Conservation (phyloP, 2,113 vertebrate species). For the Psettodes erumei region DNA sequence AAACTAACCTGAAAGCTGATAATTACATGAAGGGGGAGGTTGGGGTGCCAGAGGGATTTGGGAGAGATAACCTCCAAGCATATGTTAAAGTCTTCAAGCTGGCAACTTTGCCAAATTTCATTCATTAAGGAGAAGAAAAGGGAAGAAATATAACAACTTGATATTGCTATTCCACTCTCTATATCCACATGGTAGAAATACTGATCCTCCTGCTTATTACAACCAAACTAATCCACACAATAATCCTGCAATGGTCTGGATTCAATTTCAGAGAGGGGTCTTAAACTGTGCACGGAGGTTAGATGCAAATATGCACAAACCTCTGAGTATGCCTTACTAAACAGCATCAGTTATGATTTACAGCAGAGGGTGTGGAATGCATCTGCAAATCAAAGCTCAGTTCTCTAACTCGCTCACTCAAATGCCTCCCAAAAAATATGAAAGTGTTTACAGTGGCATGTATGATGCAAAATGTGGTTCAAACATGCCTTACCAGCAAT, state of each 20-base stretch:
- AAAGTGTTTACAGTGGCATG: not conserved
- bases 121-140: constrained; percentile 6
- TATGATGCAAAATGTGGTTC: not conserved
- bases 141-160: too few relatives aligned
- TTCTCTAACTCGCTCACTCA: not conserved
- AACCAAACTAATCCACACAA: constrained; percentile 51
- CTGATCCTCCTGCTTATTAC: constrained; percentile 28
- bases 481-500: not conserved
- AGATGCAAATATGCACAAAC: constrained; percentile 20
- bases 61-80: not conserved
- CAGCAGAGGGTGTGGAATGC: constrained; percentile 12
- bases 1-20: not conserved
- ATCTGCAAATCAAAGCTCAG: not conserved
- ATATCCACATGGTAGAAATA: constrained; percentile 39
- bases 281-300: constrained; percentile 23
- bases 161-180: constrained; percentile 19
- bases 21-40: not conserved
- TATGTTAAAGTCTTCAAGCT: not conserved
- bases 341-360: constrained; percentile 32
- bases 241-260: constrained; percentile 29
- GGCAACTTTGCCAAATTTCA: constrained; percentile 10
- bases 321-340: constrained; percentile 13
- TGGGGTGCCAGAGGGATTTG: not conserved
- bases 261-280: constrained; percentile 38
- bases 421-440: not conserved